These are phyloP conservation scores for Lymantria monacha DNA, from an alignment of 2,888 invertebrate genomes.

Conservation along the genomic window DNA sequence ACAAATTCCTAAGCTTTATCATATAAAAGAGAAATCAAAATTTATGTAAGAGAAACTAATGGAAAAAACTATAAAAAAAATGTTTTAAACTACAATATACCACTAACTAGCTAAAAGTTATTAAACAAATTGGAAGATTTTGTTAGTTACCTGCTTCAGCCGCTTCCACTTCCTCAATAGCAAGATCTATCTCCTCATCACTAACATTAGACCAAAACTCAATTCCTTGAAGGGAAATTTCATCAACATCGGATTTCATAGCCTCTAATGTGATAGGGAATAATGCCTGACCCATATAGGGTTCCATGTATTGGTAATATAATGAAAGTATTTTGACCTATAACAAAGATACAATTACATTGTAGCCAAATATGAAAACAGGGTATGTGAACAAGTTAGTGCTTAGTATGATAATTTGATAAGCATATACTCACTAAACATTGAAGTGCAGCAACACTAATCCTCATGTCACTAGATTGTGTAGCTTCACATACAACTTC, in stretches of 20 bases:
- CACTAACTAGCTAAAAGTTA: too few species aligned
- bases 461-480: conserved; percentile 94
- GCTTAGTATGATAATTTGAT: background rate
- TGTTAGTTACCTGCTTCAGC: conserved; percentile 85
- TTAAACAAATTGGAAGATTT: background rate
- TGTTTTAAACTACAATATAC: too few species aligned
- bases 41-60: too few species aligned
- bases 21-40: too few species aligned
- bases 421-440: conserved; percentile 88
- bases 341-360: conserved; percentile 10
- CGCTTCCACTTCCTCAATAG: conserved; percentile 97
- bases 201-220: conserved; percentile 99
- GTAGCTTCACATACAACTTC: conserved; percentile 99
- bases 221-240: conserved; percentile 98
- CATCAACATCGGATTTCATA: conserved; percentile 98
- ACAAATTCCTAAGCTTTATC: too few species aligned
- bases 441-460: conserved; percentile 97
- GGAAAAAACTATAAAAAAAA: too few species aligned
- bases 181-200: conserved; percentile 98
- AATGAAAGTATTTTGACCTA: conserved; percentile 96
- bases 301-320: conserved; percentile 99
- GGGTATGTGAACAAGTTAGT: background rate
- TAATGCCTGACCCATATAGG: conserved; percentile 98
- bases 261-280: conserved; percentile 99
- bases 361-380: background rate